phyloP scores from a whole-genome alignment of 1,140 invertebrate genomes.

The Helicoverpa zea region DNA sequence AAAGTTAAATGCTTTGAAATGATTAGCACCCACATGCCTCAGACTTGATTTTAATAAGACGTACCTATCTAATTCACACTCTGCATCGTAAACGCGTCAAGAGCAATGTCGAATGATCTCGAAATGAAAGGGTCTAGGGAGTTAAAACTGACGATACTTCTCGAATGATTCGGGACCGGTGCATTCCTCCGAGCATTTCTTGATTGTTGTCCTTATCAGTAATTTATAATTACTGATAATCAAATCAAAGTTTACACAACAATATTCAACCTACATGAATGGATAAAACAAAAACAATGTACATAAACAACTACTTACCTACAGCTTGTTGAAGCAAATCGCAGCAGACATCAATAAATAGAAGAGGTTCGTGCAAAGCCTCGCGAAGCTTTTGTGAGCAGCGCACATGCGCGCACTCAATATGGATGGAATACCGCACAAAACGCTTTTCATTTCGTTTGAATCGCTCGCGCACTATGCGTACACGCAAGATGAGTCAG shows the following conservation, averaged over 20 bases:
- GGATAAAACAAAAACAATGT: constrained; percentile 13
- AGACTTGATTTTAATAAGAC: background rate
- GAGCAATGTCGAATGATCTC: too few relatives aligned
- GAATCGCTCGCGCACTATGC: constrained; percentile 77
- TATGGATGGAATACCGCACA: constrained; percentile 70
- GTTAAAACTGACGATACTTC: too few relatives aligned
- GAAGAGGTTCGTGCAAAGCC: constrained; percentile 74
- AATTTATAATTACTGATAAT: too few relatives aligned
- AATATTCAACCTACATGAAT: background rate
- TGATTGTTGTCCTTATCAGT: too few relatives aligned
- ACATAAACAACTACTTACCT: constrained; percentile 8
- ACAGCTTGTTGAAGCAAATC: constrained; percentile 52
- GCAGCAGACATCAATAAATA: constrained; percentile 65
- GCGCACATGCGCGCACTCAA: constrained; percentile 80
- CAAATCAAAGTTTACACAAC: too few relatives aligned
- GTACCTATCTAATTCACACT: background rate
- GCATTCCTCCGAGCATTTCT: too few relatives aligned
- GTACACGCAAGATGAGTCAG: constrained; percentile 81
- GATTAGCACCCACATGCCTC: constrained; percentile 33
- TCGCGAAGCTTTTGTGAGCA: constrained; percentile 70
- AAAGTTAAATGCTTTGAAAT: constrained; percentile 12
- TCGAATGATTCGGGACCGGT: too few relatives aligned
- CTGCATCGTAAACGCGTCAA: too few relatives aligned
- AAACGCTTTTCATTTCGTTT: constrained; percentile 85
- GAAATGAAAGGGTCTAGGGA: too few relatives aligned